Conservation (phyloP, 2,797 vertebrate species). For the Capromys pilorides region DNA sequence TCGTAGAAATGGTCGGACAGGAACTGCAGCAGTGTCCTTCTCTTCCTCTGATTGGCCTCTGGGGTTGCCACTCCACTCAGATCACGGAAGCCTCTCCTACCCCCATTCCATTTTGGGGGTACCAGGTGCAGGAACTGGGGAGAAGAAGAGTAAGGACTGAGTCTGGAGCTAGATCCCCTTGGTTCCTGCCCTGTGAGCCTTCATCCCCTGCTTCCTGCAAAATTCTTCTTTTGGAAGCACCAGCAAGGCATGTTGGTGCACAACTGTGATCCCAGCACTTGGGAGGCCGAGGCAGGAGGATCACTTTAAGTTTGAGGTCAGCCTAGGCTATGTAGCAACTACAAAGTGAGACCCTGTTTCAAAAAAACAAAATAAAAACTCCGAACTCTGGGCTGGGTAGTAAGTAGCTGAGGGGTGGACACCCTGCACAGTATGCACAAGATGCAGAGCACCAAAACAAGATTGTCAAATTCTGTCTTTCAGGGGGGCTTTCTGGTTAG, state of each 20-base stretch:
- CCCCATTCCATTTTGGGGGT: background rate
- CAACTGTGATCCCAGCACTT: background rate
- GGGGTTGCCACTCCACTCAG: background rate
- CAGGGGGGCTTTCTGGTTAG: background rate
- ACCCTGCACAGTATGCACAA: background rate
- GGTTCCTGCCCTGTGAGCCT: background rate
- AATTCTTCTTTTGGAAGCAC: background rate
- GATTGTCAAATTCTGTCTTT: background rate
- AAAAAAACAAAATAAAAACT: background rate
- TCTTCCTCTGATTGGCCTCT: background rate
- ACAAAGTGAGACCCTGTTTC: background rate
- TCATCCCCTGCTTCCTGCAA: background rate
- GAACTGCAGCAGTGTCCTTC: conserved; percentile 80
- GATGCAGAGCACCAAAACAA: background rate
- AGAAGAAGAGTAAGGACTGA: conserved; percentile 24
- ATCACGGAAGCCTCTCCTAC: background rate
- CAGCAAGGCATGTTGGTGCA: background rate
- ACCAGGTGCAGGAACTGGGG: conserved; percentile 13
- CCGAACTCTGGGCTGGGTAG: background rate
- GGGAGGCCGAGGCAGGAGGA: background rate
- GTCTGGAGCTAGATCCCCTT: background rate
- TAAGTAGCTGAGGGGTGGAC: background rate
- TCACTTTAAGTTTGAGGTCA: background rate
- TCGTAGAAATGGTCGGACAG: conserved; percentile 87
- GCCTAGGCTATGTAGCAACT: background rate